These are phyloP conservation scores for Tragelaphus imberbis DNA, from an alignment of 2,113 vertebrate species.

Conservation along the genomic window DNA sequence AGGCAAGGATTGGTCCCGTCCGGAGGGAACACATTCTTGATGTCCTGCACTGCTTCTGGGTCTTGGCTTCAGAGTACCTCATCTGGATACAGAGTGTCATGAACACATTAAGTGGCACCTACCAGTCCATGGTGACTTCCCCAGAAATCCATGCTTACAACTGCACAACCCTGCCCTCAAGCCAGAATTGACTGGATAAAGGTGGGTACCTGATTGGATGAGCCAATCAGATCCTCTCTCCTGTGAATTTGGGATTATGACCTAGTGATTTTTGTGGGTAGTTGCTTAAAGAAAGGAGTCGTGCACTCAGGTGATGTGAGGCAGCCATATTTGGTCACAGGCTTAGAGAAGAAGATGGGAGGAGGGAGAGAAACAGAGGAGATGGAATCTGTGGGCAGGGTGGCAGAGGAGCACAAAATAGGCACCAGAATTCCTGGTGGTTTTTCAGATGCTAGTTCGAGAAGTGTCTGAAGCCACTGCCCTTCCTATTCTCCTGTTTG, in stretches of 20 bases:
- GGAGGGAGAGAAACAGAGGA: not conserved
- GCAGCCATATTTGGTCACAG: not conserved
- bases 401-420: not conserved
- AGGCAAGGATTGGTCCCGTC: accelerated
- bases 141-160: not conserved
- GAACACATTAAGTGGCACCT: not conserved
- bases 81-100: not conserved
- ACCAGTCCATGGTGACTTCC: not conserved
- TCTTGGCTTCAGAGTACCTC: not conserved
- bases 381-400: not conserved
- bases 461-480: not conserved
- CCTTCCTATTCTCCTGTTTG: not conserved
- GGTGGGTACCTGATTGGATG: not conserved
- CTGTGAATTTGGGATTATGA: not conserved
- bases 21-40: not conserved
- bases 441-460: not conserved
- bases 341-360: not conserved
- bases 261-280: not conserved
- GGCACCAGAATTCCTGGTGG: not conserved
- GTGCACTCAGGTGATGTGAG: not conserved
- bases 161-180: not conserved
- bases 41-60: not conserved
- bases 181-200: not conserved
- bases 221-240: not conserved
- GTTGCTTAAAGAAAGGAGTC: not conserved